Evolutionary conservation across 1,140 invertebrate genomes (phyloP), one percentile per base, ranked within the genome.

Genomic region (Bombus affinis): DNA sequence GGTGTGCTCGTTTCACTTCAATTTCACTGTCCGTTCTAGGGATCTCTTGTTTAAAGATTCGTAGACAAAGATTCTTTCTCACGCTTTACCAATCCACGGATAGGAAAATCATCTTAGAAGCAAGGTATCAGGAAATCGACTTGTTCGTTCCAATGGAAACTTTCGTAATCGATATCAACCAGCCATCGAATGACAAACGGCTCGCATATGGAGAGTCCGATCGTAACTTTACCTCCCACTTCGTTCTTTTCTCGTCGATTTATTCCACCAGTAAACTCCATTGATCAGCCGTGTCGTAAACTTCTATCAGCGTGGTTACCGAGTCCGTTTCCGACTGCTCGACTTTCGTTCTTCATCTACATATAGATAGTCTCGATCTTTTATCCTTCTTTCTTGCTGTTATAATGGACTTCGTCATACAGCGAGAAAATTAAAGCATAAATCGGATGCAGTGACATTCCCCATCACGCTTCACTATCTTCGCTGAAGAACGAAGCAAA

Each of bases 191-290:
- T 53, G 72, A 75, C 57, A 39, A 75, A 82, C 72, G 81, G 22
- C 44, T 68, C 62, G 22, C 47, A 68, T 77, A 71, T 80, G 66
- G 76, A 44, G 47, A 59, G 59, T 35, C 22, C 66, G 28, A 53
- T 79, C 76, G 75, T 84, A 84, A 84, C 66, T 71, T 71, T 84
- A 32, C 65, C 32, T 22, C 37, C 65, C 18, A 35, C 72, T 76
- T 76, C 28, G n/a, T 32, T 22, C 42, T 39, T 44, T 59, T 32
- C 18, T 8, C 66, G 8, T 47, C 80, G 35, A 81, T 77, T 79
- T 86, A 68, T 59, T 32, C 44, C 35, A 6, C 5, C 47, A 53
- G 84, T 89, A 89, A 89, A 89, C 88, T 89, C 85, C 57, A 68
- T 59, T 32, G 66, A 59, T 75, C 57, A n/a, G n/a, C 73, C 44